These are phyloP conservation scores for Salvelinus namaycush DNA, from an alignment of 2,113 vertebrate species.

Conservation along the genomic window DNA sequence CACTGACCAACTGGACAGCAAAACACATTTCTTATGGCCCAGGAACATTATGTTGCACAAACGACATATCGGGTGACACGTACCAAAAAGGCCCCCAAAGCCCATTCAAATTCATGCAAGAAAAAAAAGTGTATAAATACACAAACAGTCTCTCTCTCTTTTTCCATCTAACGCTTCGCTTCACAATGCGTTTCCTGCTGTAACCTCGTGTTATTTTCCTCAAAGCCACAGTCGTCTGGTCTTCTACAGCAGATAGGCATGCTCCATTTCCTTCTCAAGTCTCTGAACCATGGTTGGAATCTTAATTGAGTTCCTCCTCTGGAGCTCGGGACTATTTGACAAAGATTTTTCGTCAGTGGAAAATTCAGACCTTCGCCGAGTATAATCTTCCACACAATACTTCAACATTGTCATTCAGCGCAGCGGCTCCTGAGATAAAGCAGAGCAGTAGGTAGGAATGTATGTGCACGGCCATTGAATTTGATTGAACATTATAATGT, in stretches of 20 bases:
- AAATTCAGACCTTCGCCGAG: slow-evolving; percentile 13
- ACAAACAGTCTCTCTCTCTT: slow-evolving; percentile 23
- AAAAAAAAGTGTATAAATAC: slow-evolving; percentile 32
- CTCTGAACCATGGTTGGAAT: slow-evolving; percentile 66
- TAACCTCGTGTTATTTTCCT: slow-evolving; percentile 75
- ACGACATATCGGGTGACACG: slow-evolving; percentile 35
- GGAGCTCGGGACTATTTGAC: slow-evolving; percentile 2
- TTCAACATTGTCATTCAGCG: slow-evolving; percentile 2
- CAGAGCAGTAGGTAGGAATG: neutral
- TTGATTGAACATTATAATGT: neutral
- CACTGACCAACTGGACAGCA: slow-evolving; percentile 11
- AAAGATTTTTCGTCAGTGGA: slow-evolving; percentile 29
- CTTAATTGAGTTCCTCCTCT: slow-evolving; percentile 72
- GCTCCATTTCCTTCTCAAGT: slow-evolving; percentile 71
- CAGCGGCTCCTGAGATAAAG: neutral
- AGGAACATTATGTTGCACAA: slow-evolving; percentile 24
- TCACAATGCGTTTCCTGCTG: slow-evolving; percentile 66
- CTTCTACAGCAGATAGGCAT: slow-evolving; percentile 62
- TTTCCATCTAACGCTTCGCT: slow-evolving; percentile 48
- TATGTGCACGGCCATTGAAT: neutral
- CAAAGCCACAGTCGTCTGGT: slow-evolving; percentile 15
- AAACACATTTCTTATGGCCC: neutral
- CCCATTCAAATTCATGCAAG: slow-evolving; percentile 4
- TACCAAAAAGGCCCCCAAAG: slow-evolving; percentile 17
- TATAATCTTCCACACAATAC: slow-evolving; percentile 1